phyloP scores from a whole-genome alignment of 2,113 vertebrate genomes.

The Microcebus ravelobensis region DNA sequence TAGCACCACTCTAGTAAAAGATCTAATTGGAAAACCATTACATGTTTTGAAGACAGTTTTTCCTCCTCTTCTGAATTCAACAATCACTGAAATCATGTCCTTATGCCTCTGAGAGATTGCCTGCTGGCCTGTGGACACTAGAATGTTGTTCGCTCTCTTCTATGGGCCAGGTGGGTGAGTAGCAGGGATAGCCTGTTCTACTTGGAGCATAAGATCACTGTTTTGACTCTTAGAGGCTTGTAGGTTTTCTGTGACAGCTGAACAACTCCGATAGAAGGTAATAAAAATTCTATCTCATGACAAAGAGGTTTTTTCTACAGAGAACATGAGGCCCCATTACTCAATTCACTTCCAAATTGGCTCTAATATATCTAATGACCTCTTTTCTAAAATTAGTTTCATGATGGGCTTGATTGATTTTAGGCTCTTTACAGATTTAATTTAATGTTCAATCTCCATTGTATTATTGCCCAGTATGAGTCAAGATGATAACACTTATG shows the following conservation, averaged over 20 bases:
- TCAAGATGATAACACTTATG: background rate
- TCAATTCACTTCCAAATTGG: slow-evolving; percentile 41
- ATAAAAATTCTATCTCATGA: background rate
- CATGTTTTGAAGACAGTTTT: background rate
- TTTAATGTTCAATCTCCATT: slow-evolving; percentile 53
- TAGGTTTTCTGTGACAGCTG: background rate
- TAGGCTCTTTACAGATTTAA: slow-evolving; percentile 61
- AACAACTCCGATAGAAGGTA: background rate
- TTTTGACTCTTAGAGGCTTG: background rate
- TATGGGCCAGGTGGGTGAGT: too few relatives aligned
- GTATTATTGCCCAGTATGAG: slow-evolving; percentile 5
- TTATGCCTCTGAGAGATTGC: background rate
- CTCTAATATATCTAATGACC: slow-evolving; percentile 43
- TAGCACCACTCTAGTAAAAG: background rate
- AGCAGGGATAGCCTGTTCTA: background rate
- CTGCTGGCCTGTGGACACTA: background rate
- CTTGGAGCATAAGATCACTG: background rate
- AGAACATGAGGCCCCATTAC: background rate
- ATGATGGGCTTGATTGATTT: slow-evolving; percentile 61
- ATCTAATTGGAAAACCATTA: background rate
- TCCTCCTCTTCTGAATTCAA: background rate
- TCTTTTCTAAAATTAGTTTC: slow-evolving; percentile 77
- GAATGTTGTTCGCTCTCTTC: background rate
- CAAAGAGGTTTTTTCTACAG: background rate
- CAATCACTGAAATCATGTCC: background rate